Evolutionary conservation across 1,140 invertebrate species (phyloP).

Genomic region (Chlorops oryzae): DNA sequence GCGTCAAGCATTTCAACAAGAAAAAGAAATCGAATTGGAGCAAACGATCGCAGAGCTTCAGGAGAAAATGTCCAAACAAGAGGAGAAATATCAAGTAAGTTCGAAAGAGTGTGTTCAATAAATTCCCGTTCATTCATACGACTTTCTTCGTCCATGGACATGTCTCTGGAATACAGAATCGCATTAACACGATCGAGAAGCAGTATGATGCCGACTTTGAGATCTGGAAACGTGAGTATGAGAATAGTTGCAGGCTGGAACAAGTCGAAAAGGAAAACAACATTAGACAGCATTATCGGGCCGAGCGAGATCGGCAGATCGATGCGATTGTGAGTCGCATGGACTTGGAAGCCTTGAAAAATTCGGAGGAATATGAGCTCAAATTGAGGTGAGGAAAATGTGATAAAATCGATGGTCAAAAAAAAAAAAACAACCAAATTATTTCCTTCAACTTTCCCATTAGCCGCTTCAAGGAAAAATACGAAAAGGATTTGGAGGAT

Average conservation of each 20-base stretch:
- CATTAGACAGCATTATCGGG: conserved; percentile 56
- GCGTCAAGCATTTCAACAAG: conserved; percentile 30
- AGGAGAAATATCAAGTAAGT: conserved; percentile 36
- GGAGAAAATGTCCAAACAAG: conserved; percentile 48
- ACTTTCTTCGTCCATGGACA: not conserved
- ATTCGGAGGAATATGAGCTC: conserved; percentile 52
- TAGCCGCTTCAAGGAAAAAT: conserved; percentile 68
- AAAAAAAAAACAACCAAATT: no score
- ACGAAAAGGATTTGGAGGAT: conserved; percentile 61
- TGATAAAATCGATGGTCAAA: no score
- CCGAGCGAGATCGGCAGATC: conserved; percentile 61
- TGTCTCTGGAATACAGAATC: conserved; percentile 20
- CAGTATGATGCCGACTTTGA: conserved; percentile 52
- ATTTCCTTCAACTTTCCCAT: conserved; percentile 8
- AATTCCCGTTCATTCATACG: not conserved
- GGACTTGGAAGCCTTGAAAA: conserved; percentile 55
- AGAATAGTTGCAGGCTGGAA: conserved; percentile 52
- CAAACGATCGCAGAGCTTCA: conserved; percentile 49
- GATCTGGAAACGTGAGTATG: conserved; percentile 55
- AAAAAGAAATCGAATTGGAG: conserved; percentile 43
- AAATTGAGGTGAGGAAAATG: conserved; percentile 52
- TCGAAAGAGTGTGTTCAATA: not conserved
- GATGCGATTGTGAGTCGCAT: conserved; percentile 59
- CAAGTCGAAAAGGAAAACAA: conserved; percentile 54
- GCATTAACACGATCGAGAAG: conserved; percentile 53